These are phyloP conservation scores for Rhinatrema bivittatum DNA, from an alignment of 2,797 vertebrate genomes.

Conservation along the genomic window DNA sequence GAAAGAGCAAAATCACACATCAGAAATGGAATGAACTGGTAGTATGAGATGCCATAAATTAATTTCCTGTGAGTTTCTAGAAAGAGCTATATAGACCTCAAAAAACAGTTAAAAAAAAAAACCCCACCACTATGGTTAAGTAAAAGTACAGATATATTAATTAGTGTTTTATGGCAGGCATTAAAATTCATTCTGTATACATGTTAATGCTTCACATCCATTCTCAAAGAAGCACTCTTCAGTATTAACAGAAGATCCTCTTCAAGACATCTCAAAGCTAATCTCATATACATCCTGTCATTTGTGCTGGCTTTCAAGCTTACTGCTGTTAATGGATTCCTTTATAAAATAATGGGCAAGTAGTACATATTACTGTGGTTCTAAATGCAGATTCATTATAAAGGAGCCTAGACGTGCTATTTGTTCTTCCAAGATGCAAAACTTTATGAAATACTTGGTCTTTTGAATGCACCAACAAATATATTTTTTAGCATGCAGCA, in stretches of 20 bases:
- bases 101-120: conserved; percentile 13
- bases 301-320: conserved; percentile 26
- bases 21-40: no score
- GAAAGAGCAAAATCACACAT: no score
- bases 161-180: conserved; percentile 7
- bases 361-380: background rate
- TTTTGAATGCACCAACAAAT: no score
- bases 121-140: no score
- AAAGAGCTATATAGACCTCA: background rate
- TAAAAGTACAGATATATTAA: conserved; percentile 23
- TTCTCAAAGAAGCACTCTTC: conserved; percentile 23
- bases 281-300: conserved; percentile 24
- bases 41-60: no score
- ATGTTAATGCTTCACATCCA: conserved; percentile 6
- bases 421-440: no score
- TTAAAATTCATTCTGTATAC: conserved; percentile 22
- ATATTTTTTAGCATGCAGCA: no score
- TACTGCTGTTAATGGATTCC: conserved; percentile 17
- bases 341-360: conserved; percentile 6
- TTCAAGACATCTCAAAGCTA: conserved; percentile 6
- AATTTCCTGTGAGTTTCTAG: no score
- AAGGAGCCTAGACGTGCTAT: no score
- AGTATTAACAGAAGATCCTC: conserved; percentile 28
- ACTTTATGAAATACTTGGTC: no score
- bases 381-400: no score